Conservation (phyloP, 2,888 invertebrate genomes). For the Hofmannophila pseudospretella region DNA sequence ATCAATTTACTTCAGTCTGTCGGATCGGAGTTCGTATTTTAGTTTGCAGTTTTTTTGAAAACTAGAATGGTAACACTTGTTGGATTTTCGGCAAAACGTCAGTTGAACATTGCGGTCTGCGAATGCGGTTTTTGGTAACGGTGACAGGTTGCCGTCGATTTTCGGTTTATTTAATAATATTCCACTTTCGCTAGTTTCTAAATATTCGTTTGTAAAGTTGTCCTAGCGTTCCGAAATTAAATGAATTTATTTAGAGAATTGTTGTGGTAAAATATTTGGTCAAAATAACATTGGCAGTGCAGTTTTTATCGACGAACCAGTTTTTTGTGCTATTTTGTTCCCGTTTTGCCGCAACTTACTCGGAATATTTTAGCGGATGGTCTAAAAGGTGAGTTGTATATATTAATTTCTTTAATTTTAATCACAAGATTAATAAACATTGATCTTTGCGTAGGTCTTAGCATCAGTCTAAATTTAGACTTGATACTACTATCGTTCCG, state of each 20-base stretch:
- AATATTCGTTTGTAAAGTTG: conserved; percentile 33
- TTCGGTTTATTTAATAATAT: conserved; percentile 18
- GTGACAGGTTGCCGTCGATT: background rate
- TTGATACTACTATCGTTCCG: too few relatives aligned
- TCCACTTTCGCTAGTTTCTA: conserved; percentile 52
- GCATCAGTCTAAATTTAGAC: conserved; percentile 48
- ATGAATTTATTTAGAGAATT: conserved; percentile 9
- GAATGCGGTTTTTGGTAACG: background rate
- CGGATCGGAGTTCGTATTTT: too few relatives aligned
- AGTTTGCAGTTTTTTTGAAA: background rate
- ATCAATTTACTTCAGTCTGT: too few relatives aligned
- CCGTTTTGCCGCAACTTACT: conserved; percentile 41
- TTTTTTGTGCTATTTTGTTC: conserved; percentile 46
- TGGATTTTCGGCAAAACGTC: background rate
- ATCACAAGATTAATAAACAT: conserved; percentile 1
- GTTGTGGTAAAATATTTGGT: conserved; percentile 14
- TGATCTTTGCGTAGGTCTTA: background rate
- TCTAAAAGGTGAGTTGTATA: conserved; percentile 44
- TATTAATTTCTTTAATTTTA: background rate
- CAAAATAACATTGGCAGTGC: conserved; percentile 31
- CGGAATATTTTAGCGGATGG: conserved; percentile 28
- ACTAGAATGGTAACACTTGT: background rate
- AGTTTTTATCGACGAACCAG: conserved; percentile 44
- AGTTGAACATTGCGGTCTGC: background rate
- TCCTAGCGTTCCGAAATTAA: conserved; percentile 13